A percentile compares a stretch with the other conserved stretches of the same genome.
These are phyloP conservation scores for Leptosomus discolor DNA, from an alignment of 2,113 vertebrate genomes.

Conservation along the genomic window DNA sequence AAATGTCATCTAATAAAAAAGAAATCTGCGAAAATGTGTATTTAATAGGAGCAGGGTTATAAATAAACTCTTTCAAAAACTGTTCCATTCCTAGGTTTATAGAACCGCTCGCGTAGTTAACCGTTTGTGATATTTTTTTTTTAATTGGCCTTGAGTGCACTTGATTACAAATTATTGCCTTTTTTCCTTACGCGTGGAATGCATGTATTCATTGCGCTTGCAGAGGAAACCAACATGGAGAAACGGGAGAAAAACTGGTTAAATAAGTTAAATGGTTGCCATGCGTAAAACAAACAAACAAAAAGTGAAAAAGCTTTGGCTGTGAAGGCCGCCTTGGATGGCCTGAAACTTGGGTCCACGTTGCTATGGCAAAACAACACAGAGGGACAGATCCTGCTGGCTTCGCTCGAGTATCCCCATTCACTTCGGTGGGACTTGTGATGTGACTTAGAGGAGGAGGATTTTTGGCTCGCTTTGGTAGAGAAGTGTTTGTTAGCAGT, in stretches of 20 bases:
- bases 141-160: neutral
- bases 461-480: neutral
- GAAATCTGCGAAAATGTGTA: neutral
- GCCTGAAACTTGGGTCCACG: neutral
- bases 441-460: neutral
- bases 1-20: neutral
- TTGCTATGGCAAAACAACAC: conserved; percentile 52
- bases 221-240: neutral
- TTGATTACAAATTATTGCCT: neutral
- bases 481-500: neutral
- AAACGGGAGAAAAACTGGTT: neutral
- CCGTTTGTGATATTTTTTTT: neutral
- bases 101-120: neutral
- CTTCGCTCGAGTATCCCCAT: neutral
- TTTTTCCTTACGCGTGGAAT: neutral
- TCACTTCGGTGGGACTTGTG: neutral
- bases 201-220: rapidly evolving
- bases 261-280: conserved; percentile 13
- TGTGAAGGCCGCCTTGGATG: neutral
- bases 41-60: neutral
- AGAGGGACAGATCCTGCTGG: conserved; percentile 18
- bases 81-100: neutral
- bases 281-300: conserved; percentile 48
- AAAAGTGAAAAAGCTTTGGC: conserved; percentile 29
- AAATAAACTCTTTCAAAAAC: neutral